Conservation (phyloP, 2,113 vertebrate genomes). For the Oreocharis arfaki region DNA sequence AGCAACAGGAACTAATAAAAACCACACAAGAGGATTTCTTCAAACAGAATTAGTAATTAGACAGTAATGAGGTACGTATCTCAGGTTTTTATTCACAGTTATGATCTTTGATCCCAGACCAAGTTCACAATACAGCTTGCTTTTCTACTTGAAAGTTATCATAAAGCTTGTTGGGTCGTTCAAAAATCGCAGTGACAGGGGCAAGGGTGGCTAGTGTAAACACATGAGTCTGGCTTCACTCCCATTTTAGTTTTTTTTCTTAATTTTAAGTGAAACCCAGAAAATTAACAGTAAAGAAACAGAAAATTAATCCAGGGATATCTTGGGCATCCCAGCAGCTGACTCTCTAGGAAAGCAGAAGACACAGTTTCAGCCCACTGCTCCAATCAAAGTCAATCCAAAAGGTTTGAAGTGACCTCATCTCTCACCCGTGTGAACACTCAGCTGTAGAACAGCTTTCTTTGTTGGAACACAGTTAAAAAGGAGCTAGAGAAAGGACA, state of each 20-base stretch:
- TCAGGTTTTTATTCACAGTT: background rate
- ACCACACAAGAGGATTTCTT: background rate
- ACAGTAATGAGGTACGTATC: background rate
- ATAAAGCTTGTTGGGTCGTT: background rate
- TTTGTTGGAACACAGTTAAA: background rate
- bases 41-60: background rate
- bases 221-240: fast-evolving
- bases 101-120: background rate
- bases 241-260: background rate
- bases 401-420: background rate
- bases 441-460: background rate
- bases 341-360: background rate
- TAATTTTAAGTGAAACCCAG: background rate
- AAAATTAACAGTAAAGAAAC: background rate
- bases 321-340: background rate
- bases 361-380: background rate
- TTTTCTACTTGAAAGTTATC: background rate
- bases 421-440: fast-evolving
- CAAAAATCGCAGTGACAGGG: background rate
- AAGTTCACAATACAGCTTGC: background rate
- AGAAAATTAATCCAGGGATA: background rate
- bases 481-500: background rate
- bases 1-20: background rate
- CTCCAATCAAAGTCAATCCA: background rate
- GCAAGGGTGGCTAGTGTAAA: background rate